phyloP scores from a whole-genome alignment of 1,140 invertebrate species.

The Aethina tumida region DNA sequence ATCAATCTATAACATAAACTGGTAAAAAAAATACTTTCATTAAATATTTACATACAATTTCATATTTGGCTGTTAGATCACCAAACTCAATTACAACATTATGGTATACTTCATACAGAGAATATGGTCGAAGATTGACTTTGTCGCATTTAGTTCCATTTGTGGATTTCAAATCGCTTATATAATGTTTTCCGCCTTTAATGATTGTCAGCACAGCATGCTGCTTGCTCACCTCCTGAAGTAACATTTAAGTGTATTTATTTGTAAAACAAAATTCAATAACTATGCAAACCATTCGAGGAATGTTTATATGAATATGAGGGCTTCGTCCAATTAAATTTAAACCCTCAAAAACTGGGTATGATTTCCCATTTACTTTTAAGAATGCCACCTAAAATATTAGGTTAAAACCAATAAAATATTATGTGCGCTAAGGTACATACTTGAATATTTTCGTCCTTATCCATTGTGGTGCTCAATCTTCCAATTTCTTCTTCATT shows the following conservation, averaged over 20 bases:
- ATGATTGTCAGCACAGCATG: conserved; percentile 27
- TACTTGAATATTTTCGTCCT: too few species aligned
- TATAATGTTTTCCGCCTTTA: conserved; percentile 22
- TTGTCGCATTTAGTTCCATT: conserved; percentile 27
- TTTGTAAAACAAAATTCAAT: conserved; percentile 1
- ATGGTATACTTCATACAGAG: conserved; percentile 23
- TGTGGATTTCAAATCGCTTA: conserved; percentile 29
- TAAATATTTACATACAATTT: conserved; percentile 11
- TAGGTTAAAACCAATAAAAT: neutral
- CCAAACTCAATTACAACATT: conserved; percentile 20
- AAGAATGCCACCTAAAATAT: conserved; percentile 20
- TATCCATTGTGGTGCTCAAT: too few species aligned
- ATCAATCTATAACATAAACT: conserved; percentile 1
- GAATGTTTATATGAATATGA: conserved; percentile 26
- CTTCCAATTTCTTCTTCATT: too few species aligned
- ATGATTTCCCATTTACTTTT: conserved; percentile 18
- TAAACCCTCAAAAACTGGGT: conserved; percentile 25
- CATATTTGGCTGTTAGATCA: conserved; percentile 17
- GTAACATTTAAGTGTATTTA: conserved; percentile 8
- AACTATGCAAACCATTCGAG: conserved; percentile 25
- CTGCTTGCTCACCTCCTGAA: conserved; percentile 28
- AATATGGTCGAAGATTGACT: conserved; percentile 18
- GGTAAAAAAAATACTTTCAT: neutral
- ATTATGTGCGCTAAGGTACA: too few species aligned
- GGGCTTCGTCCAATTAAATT: conserved; percentile 28